Conservation (phyloP, 2,113 vertebrate species). For the Hymenochirus boettgeri region DNA sequence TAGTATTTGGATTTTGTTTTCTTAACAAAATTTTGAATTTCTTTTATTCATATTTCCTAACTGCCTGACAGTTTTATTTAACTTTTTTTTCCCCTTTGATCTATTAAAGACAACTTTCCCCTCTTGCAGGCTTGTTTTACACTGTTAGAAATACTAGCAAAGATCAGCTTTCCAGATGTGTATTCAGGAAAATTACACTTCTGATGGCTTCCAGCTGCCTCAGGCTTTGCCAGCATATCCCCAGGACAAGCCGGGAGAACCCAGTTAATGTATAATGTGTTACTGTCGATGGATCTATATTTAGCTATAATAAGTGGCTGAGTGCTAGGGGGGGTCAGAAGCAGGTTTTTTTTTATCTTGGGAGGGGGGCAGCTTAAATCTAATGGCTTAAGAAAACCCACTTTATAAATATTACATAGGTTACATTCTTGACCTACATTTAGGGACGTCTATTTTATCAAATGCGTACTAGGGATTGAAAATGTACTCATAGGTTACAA, state of each 20-base stretch:
- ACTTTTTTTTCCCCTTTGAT: slow-evolving; percentile 37
- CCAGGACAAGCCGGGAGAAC: slow-evolving; percentile 78
- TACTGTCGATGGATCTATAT: slow-evolving; percentile 54
- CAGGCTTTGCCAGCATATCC: slow-evolving; percentile 76
- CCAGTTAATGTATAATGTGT: slow-evolving; percentile 84
- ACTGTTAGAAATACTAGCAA: slow-evolving; percentile 52
- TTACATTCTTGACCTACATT: no score
- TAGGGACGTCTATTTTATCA: no score
- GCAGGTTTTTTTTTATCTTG: no score
- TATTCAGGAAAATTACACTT: slow-evolving; percentile 93
- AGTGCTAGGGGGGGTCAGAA: slow-evolving; percentile 45
- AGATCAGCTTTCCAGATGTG: slow-evolving; percentile 90
- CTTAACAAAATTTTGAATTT: background rate
- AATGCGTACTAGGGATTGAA: no score
- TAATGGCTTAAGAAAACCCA: slow-evolving; percentile 55
- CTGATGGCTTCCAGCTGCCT: slow-evolving; percentile 97
- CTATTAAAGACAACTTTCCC: slow-evolving; percentile 60
- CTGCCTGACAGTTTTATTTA: slow-evolving; percentile 40
- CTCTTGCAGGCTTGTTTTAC: slow-evolving; percentile 70
- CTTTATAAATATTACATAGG: slow-evolving; percentile 53
- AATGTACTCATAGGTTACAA: no score
- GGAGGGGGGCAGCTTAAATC: slow-evolving; percentile 61
- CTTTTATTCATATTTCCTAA: slow-evolving; percentile 40
- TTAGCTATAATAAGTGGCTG: slow-evolving; percentile 76
- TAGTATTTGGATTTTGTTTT: no score